phyloP scores from a whole-genome alignment of 2,113 vertebrate genomes.

The Myotis davidii region DNA sequence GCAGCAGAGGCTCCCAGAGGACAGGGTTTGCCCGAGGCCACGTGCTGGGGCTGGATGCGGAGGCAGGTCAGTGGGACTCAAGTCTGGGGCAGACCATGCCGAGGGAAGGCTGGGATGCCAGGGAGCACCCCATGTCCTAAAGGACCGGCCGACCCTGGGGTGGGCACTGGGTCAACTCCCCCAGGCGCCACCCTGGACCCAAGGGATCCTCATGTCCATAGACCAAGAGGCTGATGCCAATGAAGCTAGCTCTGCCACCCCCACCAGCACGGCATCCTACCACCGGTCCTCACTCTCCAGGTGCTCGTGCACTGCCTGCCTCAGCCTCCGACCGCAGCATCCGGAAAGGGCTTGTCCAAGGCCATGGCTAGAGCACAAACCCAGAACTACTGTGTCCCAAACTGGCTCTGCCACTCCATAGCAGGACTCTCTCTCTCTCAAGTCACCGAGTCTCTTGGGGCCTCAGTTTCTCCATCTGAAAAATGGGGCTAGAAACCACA shows the following conservation, averaged over 20 bases:
- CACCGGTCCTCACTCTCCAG: neutral
- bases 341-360: neutral
- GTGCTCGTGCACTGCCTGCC: neutral
- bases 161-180: neutral
- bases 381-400: neutral
- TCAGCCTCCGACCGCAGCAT: neutral
- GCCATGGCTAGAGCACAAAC: rapidly evolving
- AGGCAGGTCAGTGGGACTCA: neutral
- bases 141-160: neutral
- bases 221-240: neutral
- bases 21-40: neutral
- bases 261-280: neutral
- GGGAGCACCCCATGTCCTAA: neutral
- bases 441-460: neutral
- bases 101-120: neutral
- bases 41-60: neutral
- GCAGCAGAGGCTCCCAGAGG: neutral
- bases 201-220: neutral
- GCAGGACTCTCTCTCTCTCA: neutral
- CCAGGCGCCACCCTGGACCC: neutral
- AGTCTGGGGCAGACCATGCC: neutral
- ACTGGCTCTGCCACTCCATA: neutral
- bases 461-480: neutral
- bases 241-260: neutral
- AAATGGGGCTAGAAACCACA: neutral